Percentiles rank a stretch among this genome's conserved stretches.
phyloP scores from a whole-genome alignment of 2,888 invertebrate genomes.

The Psylliodes chrysocephalus region DNA sequence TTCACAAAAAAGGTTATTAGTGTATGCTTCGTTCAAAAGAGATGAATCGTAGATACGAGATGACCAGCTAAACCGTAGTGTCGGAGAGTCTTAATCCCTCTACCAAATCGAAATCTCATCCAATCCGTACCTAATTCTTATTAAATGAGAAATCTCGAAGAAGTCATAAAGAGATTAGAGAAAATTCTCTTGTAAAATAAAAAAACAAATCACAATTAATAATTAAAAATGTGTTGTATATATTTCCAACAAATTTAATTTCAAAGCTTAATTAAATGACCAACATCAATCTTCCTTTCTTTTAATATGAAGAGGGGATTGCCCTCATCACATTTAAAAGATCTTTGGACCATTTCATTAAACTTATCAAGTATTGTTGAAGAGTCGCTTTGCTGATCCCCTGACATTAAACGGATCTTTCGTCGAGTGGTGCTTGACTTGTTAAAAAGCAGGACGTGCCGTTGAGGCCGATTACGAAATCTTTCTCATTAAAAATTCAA shows the following conservation, averaged over 20 bases:
- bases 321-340: slow-evolving; percentile 29
- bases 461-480: neutral
- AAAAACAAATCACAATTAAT: too few species aligned
- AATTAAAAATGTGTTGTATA: too few species aligned
- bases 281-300: slow-evolving; percentile 11
- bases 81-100: too few species aligned
- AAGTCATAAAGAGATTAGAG: too few species aligned
- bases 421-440: slow-evolving; percentile 20
- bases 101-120: too few species aligned
- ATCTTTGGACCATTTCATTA: slow-evolving; percentile 35
- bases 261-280: neutral
- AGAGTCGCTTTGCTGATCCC: slow-evolving; percentile 24
- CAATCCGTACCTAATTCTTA: too few species aligned
- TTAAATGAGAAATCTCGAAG: too few species aligned
- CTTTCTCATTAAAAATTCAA: slow-evolving; percentile 8
- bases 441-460: slow-evolving; percentile 10
- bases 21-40: too few species aligned
- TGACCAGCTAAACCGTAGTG: too few species aligned
- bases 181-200: too few species aligned
- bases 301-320: slow-evolving; percentile 6
- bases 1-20: too few species aligned
- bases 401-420: slow-evolving; percentile 21
- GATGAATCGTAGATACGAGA: too few species aligned
- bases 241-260: neutral
- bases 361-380: slow-evolving; percentile 38